phyloP scores from a whole-genome alignment of 2,888 invertebrate species.

The Hanleya hanleyi region DNA sequence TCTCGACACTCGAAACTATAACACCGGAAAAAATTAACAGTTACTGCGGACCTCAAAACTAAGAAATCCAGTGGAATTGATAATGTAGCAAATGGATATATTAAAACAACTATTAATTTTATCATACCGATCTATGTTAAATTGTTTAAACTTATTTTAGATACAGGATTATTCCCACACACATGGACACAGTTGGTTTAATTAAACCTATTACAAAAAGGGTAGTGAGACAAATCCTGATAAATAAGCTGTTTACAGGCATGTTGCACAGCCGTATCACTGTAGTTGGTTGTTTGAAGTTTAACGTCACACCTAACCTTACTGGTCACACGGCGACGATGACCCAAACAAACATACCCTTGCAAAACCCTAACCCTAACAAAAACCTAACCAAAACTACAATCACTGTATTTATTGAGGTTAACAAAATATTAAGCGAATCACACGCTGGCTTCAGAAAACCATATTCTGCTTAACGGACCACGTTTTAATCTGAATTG shows the following conservation, averaged over 20 bases:
- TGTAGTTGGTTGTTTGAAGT: too few species aligned
- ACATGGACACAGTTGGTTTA: background rate
- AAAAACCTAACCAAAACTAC: too few species aligned
- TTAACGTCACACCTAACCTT: too few species aligned
- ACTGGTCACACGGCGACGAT: too few species aligned
- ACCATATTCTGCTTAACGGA: background rate
- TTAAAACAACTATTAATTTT: background rate
- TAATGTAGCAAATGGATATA: slow-evolving; percentile 12
- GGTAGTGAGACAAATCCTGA: slow-evolving; percentile 4
- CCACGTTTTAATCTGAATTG: background rate
- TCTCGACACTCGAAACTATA: too few species aligned
- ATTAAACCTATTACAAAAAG: slow-evolving; percentile 15
- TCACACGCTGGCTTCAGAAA: slow-evolving; percentile 11
- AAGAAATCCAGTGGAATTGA: slow-evolving; percentile 2
- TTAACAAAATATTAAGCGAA: background rate
- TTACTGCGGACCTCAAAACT: background rate
- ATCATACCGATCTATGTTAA: background rate
- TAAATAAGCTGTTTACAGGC: background rate
- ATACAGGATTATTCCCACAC: slow-evolving; percentile 7
- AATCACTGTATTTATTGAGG: background rate
- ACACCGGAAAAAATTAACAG: background rate
- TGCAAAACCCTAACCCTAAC: too few species aligned
- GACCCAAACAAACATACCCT: too few species aligned
- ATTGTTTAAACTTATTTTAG: slow-evolving; percentile 1
- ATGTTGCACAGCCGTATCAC: background rate